Evolutionary conservation across 2,113 vertebrate species (phyloP).

Genomic region (Gymnobelideus leadbeateri): DNA sequence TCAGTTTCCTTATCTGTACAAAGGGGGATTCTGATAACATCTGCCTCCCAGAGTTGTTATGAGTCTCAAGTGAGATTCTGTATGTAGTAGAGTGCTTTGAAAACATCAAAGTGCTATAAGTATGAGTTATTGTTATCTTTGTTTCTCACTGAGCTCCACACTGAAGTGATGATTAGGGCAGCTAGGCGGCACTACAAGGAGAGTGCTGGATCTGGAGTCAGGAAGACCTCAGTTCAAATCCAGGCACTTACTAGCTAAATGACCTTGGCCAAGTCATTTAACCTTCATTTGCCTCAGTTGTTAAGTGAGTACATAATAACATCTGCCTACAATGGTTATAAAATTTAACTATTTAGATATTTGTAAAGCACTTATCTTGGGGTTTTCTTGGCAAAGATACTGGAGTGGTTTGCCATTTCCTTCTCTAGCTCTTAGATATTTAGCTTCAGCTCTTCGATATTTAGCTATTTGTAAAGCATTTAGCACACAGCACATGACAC

Average conservation of each 20-base stretch:
- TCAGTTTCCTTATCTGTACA: background rate
- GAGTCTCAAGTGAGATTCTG: background rate
- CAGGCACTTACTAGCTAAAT: background rate
- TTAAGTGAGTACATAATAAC: background rate
- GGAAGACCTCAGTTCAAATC: background rate
- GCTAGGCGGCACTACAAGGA: no score
- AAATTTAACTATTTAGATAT: no score
- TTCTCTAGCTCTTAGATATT: no score
- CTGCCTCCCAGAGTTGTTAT: background rate
- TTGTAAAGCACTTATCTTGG: no score
- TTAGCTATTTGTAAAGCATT: no score
- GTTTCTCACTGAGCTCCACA: background rate
- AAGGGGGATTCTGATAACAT: background rate
- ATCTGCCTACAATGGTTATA: background rate
- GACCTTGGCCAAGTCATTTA: background rate
- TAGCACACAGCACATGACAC: no score
- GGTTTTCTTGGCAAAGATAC: no score
- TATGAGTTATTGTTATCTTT: background rate
- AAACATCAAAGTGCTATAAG: background rate
- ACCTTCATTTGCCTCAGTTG: background rate
- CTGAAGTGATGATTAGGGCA: background rate
- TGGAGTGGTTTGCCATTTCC: no score
- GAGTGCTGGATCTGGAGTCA: background rate
- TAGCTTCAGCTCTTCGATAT: no score
- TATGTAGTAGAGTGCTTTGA: background rate